Evolutionary conservation across 2,888 invertebrate species (phyloP).

Genomic region (Tipula unca): DNA sequence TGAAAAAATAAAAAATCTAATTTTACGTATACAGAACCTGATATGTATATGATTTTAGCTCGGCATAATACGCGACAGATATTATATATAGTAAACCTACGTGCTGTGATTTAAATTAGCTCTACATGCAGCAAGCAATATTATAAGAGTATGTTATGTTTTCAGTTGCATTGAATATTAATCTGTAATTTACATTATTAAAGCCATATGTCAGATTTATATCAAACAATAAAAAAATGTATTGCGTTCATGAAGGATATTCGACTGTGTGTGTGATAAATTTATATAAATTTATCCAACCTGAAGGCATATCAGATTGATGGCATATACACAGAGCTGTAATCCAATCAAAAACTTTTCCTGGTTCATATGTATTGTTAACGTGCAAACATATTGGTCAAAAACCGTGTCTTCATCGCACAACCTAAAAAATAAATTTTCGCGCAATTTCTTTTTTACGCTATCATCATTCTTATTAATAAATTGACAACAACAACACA

Average conservation of each 20-base stretch:
- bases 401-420: background rate
- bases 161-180: background rate
- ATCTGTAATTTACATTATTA: conserved; percentile 2
- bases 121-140: background rate
- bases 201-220: background rate
- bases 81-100: background rate
- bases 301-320: background rate
- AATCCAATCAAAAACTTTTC: background rate
- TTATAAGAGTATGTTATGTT: background rate
- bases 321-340: background rate
- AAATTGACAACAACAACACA: background rate
- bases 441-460: background rate
- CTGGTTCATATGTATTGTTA: background rate
- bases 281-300: background rate
- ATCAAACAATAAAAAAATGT: background rate
- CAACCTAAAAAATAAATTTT: background rate
- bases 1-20: no score
- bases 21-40: background rate
- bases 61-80: background rate
- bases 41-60: background rate
- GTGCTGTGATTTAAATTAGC: conserved; percentile 8
- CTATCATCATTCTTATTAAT: background rate
- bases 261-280: background rate
- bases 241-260: background rate
- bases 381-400: background rate